These are phyloP conservation scores for Steatocranus sp. DNA, from an alignment of 2,797 vertebrate species.

Conservation along the genomic window DNA sequence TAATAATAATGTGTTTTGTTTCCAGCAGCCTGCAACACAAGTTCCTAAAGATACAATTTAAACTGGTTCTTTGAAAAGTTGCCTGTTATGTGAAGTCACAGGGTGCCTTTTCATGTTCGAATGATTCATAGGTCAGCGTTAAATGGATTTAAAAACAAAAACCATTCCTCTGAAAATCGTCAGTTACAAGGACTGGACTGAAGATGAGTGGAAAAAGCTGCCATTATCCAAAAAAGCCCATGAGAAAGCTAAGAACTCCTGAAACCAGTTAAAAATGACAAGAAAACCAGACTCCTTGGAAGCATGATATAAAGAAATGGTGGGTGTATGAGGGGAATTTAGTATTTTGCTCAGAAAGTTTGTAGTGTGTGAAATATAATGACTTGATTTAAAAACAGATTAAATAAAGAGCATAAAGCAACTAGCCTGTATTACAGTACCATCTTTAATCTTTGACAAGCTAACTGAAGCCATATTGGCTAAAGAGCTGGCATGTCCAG, in stretches of 20 bases:
- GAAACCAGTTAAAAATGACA: not conserved
- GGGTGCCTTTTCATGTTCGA: accelerated
- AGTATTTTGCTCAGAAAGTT: not conserved
- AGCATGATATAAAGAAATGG: not conserved
- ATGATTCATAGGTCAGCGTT: not conserved
- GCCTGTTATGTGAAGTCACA: not conserved
- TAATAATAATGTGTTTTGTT: not conserved
- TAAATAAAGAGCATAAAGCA: not conserved
- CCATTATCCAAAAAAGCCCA: not conserved
- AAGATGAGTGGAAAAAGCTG: not conserved
- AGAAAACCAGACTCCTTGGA: not conserved
- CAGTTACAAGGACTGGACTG: not conserved
- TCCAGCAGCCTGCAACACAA: not conserved
- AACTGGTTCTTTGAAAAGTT: not conserved
- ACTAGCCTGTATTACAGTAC: not conserved
- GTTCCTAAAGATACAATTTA: not conserved
- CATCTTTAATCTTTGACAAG: not conserved
- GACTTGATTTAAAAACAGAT: not conserved
- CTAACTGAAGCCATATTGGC: not conserved
- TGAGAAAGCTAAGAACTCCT: not conserved
- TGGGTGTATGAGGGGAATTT: not conserved
- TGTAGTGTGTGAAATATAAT: not conserved
- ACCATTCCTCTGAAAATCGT: not conserved
- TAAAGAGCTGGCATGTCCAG: not conserved
- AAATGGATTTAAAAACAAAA: not conserved